Evolutionary conservation across 1,140 invertebrate species (phyloP), one percentile per base, ranked within the genome.

Genomic region (Mizuhopecten yessoensis): DNA sequence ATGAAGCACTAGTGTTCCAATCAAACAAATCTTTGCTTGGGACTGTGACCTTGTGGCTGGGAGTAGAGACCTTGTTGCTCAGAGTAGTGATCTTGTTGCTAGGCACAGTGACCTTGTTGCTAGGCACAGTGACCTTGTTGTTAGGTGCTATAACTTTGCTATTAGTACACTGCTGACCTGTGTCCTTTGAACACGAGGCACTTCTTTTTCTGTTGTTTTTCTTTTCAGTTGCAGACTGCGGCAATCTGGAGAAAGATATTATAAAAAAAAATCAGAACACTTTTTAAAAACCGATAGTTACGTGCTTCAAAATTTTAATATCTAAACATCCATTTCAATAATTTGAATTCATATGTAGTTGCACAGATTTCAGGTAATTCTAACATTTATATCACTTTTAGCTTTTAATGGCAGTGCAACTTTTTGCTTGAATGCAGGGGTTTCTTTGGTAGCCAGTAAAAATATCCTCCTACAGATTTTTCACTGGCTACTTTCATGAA

Each of bases 191-290:
- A 34, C 86, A 49, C 49, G 39, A 42, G 29, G 86, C 89, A 34
- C 23, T 33, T 49, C 89, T 87, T 34, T 90, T 90, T 42, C 87
- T 90, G 34, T 90, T 90, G 33, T 42, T 36, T 33, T 90, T 90
- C 57, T 90, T 90, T 33, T 15, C 39, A 33, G 36, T 33, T 87
- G 34, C 29, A 34, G 75, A 87, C 89, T 90, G 89, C 49, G 89
- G 86, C n/a, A 49, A 49, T 20, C 89, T 90, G 33, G 20, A 87
- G 87, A 34, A 86, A 86, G 39, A 11, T 34, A 33, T 34, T 39
- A 20, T 88, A 36, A 36, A 33, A 88, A 11, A 29, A 7, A 13
- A 15, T 86, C 1, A 10, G 5, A 86, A 45, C 42, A 39, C 36
- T 39, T 39, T 13, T 39, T 39, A 39, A 7, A 39, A 39, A 39